These are phyloP conservation scores for Macrophya alboannulata DNA, from an alignment of 2,888 invertebrate species.

Conservation along the genomic window DNA sequence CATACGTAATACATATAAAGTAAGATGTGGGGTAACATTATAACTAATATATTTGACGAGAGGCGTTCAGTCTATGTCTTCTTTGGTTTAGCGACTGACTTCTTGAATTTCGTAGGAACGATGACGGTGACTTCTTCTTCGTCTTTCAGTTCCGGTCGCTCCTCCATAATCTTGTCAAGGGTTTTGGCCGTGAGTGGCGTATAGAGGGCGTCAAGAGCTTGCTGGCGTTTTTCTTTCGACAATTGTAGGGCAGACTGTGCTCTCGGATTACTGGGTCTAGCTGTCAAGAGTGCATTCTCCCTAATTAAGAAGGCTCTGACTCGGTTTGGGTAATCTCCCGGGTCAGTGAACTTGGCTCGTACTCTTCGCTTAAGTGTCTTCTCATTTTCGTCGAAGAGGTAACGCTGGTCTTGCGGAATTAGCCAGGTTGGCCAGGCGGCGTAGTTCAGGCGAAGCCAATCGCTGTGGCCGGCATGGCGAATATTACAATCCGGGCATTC, in stretches of 20 bases:
- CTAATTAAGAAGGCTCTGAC: not conserved
- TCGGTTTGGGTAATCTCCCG: not conserved
- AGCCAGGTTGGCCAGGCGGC: slow-evolving; percentile 53
- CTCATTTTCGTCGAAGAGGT: slow-evolving; percentile 39
- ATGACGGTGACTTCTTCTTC: not conserved
- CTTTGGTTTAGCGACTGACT: not conserved
- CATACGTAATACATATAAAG: too few species aligned
- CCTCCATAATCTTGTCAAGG: not conserved
- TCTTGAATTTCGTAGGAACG: not conserved
- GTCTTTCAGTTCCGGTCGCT: not conserved
- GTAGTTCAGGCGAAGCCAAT: slow-evolving; percentile 53
- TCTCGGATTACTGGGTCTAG: not conserved
- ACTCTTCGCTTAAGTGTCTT: not conserved
- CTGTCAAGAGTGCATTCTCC: not conserved
- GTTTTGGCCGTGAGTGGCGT: not conserved
- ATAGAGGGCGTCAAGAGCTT: not conserved
- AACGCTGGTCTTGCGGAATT: slow-evolving; percentile 39
- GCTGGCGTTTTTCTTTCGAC: not conserved
- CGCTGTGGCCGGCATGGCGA: slow-evolving; percentile 5
- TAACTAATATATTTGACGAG: too few species aligned
- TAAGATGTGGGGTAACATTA: too few species aligned
- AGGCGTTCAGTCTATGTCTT: not conserved
- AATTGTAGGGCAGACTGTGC: not conserved
- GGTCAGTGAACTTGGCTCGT: not conserved
- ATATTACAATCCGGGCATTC: slow-evolving; percentile 57